Conservation (phyloP, 2,888 invertebrate species). For the Clunio marinus region DNA sequence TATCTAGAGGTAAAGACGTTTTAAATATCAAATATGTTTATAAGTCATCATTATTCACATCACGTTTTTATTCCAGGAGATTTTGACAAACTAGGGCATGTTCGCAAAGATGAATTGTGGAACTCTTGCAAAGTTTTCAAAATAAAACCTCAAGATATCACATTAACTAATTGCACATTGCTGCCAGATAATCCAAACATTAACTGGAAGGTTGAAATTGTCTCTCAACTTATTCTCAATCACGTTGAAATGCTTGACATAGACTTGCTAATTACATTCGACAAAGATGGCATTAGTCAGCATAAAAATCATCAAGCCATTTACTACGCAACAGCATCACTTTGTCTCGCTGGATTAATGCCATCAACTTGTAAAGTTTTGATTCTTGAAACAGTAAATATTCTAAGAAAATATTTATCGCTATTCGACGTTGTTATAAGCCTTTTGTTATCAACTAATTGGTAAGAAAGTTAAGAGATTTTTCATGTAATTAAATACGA, state of each 20-base stretch:
- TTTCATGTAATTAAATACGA: too few species aligned
- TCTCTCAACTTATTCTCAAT: conserved; percentile 61
- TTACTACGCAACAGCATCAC: conserved; percentile 73
- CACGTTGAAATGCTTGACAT: conserved; percentile 70
- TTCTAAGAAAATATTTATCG: conserved; percentile 79
- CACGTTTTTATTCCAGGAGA: conserved; percentile 48
- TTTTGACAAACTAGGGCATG: conserved; percentile 51
- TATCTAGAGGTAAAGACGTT: conserved; percentile 79
- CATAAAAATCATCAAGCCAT: conserved; percentile 89
- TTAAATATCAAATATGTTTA: too few species aligned
- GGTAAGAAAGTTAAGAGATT: conserved; percentile 55
- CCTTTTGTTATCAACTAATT: conserved; percentile 69
- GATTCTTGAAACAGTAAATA: conserved; percentile 78
- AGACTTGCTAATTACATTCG: conserved; percentile 88
- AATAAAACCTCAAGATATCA: conserved; percentile 70
- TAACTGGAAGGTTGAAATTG: conserved; percentile 69
- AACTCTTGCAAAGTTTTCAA: conserved; percentile 75
- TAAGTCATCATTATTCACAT: neutral
- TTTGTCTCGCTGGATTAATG: conserved; percentile 70
- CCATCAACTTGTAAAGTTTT: conserved; percentile 78
- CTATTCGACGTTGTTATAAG: conserved; percentile 80
- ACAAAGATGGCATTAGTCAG: conserved; percentile 85
- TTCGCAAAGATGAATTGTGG: conserved; percentile 75
- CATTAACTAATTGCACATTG: conserved; percentile 64
- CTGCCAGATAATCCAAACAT: conserved; percentile 71